Conservation (phyloP, 2,113 vertebrate species). For the Globicephala melas region DNA sequence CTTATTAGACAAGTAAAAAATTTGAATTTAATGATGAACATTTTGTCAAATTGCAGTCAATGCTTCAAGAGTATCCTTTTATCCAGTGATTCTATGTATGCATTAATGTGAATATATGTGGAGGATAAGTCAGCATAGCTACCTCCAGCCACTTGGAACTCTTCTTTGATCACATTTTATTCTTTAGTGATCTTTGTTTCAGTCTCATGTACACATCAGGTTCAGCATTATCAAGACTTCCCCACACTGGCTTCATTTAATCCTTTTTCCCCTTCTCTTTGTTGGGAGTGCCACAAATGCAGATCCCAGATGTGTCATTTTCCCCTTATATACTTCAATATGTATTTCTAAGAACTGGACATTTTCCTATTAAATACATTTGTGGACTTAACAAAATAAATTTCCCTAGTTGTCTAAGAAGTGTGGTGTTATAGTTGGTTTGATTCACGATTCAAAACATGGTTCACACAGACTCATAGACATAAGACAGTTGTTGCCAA, state of each 20-base stretch:
- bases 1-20: neutral
- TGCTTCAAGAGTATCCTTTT: neutral
- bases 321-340: neutral
- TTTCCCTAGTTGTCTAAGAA: neutral
- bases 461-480: neutral
- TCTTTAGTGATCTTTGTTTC: neutral
- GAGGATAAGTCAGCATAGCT: neutral
- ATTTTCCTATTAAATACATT: neutral
- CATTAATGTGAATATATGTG: neutral
- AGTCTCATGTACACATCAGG: neutral
- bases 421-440: neutral
- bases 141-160: neutral
- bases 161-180: neutral
- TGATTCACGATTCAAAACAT: neutral
- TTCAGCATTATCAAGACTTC: neutral
- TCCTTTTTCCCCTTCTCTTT: neutral
- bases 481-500: neutral
- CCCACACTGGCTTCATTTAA: neutral
- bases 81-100: neutral
- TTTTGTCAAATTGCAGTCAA: neutral
- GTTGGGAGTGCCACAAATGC: neutral
- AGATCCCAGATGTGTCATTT: neutral
- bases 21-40: neutral
- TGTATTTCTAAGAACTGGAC: neutral
- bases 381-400: constrained; percentile 4